Percentiles rank a stretch among this genome's conserved stretches.
These are phyloP conservation scores for Vireo griseus DNA, from an alignment of 2,797 vertebrate genomes.

Conservation along the genomic window DNA sequence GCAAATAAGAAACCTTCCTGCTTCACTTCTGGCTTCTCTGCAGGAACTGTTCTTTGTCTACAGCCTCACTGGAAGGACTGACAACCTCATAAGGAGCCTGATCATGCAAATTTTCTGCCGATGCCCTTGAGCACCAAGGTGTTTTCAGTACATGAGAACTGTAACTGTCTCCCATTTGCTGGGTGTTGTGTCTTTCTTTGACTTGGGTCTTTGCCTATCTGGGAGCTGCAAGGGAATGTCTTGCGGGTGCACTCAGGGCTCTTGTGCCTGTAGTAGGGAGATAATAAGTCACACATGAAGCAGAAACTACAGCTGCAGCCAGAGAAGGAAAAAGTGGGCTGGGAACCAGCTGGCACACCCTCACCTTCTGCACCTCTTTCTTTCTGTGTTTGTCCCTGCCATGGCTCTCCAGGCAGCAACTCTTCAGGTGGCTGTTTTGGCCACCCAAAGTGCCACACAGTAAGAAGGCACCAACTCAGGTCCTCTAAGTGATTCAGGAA, in stretches of 20 bases:
- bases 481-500: background rate
- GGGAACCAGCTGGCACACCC: background rate
- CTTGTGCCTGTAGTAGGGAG: background rate
- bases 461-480: background rate
- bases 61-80: background rate
- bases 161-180: background rate
- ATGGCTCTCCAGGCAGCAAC: background rate
- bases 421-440: background rate
- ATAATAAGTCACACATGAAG: background rate
- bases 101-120: background rate
- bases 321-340: background rate
- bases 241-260: background rate
- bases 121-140: background rate
- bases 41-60: background rate
- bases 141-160: background rate
- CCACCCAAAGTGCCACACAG: background rate
- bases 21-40: background rate
- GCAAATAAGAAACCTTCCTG: background rate
- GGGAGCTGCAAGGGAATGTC: background rate
- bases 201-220: slow-evolving; percentile 23
- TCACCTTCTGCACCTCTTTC: background rate
- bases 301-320: background rate
- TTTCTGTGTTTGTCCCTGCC: background rate
- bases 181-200: background rate
- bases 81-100: background rate